Conservation (phyloP, 2,888 invertebrate genomes). For the Empis livida region DNA sequence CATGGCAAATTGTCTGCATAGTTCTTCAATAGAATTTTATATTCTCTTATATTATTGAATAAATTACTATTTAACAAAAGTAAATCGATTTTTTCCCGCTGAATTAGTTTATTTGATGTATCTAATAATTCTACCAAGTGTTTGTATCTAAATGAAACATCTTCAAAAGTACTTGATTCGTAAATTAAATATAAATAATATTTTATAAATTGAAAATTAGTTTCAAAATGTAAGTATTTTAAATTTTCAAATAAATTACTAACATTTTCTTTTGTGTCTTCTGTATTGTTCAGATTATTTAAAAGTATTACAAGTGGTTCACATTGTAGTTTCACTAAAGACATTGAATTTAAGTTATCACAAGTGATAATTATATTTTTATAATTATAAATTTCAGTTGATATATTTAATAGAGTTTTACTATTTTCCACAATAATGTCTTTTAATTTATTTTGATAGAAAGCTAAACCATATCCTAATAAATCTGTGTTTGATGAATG, state of each 20-base stretch:
- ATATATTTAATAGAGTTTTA: conserved; percentile 1
- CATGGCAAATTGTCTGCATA: conserved; percentile 26
- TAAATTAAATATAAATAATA: conserved; percentile 36
- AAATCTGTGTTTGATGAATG: conserved; percentile 29
- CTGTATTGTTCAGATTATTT: conserved; percentile 9
- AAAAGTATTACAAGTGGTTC: conserved; percentile 22
- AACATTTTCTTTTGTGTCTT: conserved; percentile 9
- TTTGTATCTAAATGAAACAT: conserved; percentile 27
- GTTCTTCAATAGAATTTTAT: neutral
- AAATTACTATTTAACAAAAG: neutral
- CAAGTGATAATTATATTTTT: conserved; percentile 22
- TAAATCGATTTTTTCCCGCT: neutral
- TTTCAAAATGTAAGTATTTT: conserved; percentile 14
- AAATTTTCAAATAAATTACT: conserved; percentile 18
- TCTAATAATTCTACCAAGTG: conserved; percentile 19
- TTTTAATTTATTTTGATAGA: conserved; percentile 30
- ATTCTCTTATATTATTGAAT: neutral
- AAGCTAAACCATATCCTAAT: conserved; percentile 30
- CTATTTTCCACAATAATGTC: conserved; percentile 24
- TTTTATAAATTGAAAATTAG: conserved; percentile 13
- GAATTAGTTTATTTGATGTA: conserved; percentile 3
- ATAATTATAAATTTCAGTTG: conserved; percentile 15
- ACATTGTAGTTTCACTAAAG: conserved; percentile 27
- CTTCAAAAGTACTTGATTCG: conserved; percentile 31
- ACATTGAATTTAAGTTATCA: conserved; percentile 21